Base-by-base conservation (phyloP, 1,140 invertebrate genomes). In the Tetramorium alpestre region DNA sequence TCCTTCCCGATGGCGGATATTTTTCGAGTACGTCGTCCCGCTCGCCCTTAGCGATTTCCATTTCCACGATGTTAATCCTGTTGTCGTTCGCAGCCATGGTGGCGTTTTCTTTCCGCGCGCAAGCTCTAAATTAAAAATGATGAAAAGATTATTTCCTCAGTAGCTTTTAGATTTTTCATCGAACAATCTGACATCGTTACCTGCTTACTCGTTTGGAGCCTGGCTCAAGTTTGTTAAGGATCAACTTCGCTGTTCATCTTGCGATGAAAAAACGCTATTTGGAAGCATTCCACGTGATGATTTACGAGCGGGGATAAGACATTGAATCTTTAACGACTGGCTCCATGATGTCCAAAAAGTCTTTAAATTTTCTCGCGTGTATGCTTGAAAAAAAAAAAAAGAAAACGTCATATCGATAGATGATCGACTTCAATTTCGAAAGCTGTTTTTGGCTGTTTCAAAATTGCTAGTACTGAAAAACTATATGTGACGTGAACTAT, bases 11-110 rank as follows among this genome's bases (percentile, higher is more conserved):
- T n/a, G 16, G 72, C 13, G 84, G 67, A 67, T 87, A 60, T 28
- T 80, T 78, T 69, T 88, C 87, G 4, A 84, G 78, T 1, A 75
- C 56, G 13, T 91, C 87, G 65, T 92, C 88, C 22, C 77, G 85
- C 62, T 90, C 76, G 0, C 90, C 93, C n/a, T 72, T 86, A 22
- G 78, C 85, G 18, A 95, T 88, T 88, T 93, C 94, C 7, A 72
- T 85, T 47, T 91, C 88, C 1, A 94, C 91, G 1, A 60, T 73
- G 10, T 87, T 77, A 38, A 80, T 75, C 28, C 41, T 58, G 44
- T 75, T 92, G 47, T 94, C 92, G 33, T 87, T 90, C 7, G 89
- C 64, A 4, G 92, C 82, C 93, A 95, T 94, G 77, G 0, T 13
- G 3, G 49, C 49, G 49, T 49, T 54, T 85, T 85, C 22, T 4